These are phyloP conservation scores for Ischnura elegans DNA, from an alignment of 2,888 invertebrate species.

Conservation along the genomic window DNA sequence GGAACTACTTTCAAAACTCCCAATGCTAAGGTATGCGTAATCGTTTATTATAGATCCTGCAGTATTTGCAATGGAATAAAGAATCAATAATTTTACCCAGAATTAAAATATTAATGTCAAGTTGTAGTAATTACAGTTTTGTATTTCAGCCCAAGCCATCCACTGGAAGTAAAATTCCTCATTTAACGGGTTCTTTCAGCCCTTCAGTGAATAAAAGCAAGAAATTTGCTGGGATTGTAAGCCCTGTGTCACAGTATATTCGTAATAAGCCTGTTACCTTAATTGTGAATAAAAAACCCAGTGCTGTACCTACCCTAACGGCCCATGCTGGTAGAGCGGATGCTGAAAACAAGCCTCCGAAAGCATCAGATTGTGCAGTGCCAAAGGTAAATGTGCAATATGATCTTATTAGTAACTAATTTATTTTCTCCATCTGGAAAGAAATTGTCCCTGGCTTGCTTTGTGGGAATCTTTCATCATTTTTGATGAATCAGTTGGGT, in stretches of 20 bases:
- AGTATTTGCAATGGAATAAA: too few species aligned
- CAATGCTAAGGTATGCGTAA: conserved; percentile 37
- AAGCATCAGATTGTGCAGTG: not conserved
- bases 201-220: conserved; percentile 43
- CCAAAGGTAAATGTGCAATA: not conserved
- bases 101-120: not conserved
- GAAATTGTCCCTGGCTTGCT: too few species aligned
- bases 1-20: conserved; percentile 38
- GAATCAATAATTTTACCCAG: too few species aligned
- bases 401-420: too few species aligned
- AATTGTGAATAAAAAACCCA: not conserved
- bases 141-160: not conserved
- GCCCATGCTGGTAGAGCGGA: not conserved
- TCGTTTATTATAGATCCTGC: too few species aligned
- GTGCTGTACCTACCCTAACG: not conserved
- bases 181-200: not conserved
- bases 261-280: not conserved
- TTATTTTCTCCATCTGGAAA: too few species aligned
- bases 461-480: too few species aligned
- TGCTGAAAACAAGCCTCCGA: not conserved
- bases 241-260: conserved; percentile 54
- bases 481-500: too few species aligned
- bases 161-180: conserved; percentile 36
- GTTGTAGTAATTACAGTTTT: not conserved
- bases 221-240: conserved; percentile 41